A percentile compares a stretch with the other conserved stretches of the same genome.
phyloP scores from a whole-genome alignment of 2,888 invertebrate genomes.

The Oscheius sp. region DNA sequence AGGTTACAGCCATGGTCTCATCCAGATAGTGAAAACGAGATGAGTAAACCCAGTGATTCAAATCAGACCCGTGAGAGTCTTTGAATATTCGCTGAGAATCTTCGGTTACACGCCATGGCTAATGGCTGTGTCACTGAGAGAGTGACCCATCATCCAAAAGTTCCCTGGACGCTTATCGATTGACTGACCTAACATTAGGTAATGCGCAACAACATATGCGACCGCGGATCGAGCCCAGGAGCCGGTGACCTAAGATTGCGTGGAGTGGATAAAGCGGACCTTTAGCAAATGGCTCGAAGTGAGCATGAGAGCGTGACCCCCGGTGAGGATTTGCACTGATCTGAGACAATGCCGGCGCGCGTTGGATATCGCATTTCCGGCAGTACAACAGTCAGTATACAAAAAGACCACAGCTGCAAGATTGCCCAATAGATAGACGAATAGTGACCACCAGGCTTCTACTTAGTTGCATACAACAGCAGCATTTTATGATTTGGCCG shows the following conservation, averaged over 20 bases:
- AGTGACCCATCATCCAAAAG: neutral
- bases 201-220: neutral
- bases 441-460: neutral
- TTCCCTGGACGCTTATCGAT: neutral
- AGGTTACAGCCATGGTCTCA: no score
- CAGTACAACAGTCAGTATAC: constrained; percentile 26
- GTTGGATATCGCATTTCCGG: constrained; percentile 33
- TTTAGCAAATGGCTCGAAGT: constrained; percentile 9
- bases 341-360: constrained; percentile 34
- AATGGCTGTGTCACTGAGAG: constrained; percentile 21
- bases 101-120: constrained; percentile 30
- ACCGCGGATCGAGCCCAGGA: neutral
- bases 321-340: constrained; percentile 36
- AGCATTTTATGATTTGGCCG: constrained; percentile 4
- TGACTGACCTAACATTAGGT: constrained; percentile 5
- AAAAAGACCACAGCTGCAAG: neutral
- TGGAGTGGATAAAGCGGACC: neutral
- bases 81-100: constrained; percentile 19
- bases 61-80: constrained; percentile 21
- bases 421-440: neutral
- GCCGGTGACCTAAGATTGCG: neutral
- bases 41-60: neutral
- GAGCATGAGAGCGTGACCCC: constrained; percentile 34
- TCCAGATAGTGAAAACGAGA: neutral
- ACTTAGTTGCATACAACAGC: neutral